Base-by-base conservation (phyloP, 1,140 invertebrate species). In the Trypoxylus dichotomus region DNA sequence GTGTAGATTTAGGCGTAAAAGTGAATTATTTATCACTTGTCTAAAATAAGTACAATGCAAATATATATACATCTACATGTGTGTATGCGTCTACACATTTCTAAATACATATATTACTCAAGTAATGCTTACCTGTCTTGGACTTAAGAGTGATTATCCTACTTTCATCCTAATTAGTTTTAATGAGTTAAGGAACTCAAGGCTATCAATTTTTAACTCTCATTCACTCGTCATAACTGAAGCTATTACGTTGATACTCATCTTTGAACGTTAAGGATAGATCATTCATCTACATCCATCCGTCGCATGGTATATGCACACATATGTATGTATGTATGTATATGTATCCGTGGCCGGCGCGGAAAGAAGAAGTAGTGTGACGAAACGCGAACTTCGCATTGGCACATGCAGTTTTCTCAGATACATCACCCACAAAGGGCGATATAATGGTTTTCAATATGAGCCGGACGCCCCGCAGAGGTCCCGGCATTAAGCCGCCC, bases 391-490 rank as follows among this genome's bases (percentile, higher is more conserved):
- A 29, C 76, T 21, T 19, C 19, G 37, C 77, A 78, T 78, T 74
- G 72, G 77, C 77, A 74, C 71, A 78, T 74, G 77, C 77, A 43
- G 58, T 74, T 74, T 37, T 29, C 68, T 74, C 21, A 74, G 54
- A 77, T 75, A 77, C 77, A 76, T 73, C 71, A 72, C 75, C 75
- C 15, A 79, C 54, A 79, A 68, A 79, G 78, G 42, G 73, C 77
- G 72, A 72, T 74, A 79, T 80, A 80, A 80, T 80, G 76, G 79
- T 75, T 79, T 80, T 78, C 79, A 78, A 77, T 78, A 42, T 78
- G 63, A 68, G 54, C 29, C n/a, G 58, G 79, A 60, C 78, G 13
- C 79, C 82, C 81, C 79, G 79, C 68, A 21, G 82, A 47, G 19
- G 81, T 43, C 60, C 71, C 74, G 79, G 77, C 79, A 79, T 80